phyloP scores from a whole-genome alignment of 2,888 invertebrate genomes.

The Nemapogon koenigi region DNA sequence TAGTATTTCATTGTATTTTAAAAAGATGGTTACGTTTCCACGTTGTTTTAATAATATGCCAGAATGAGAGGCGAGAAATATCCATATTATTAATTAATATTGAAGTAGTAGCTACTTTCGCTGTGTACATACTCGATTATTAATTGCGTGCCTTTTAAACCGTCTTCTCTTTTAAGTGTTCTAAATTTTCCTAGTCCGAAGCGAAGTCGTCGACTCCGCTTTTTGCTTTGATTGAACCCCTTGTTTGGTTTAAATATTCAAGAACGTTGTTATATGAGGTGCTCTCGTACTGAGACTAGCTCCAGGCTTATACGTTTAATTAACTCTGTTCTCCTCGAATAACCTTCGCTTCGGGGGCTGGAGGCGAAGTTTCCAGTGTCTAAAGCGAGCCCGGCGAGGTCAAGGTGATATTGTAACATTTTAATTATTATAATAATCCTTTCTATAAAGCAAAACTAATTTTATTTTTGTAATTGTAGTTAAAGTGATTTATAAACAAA shows the following conservation, averaged over 20 bases:
- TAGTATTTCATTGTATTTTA: conserved; percentile 50
- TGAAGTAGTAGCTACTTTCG: conserved; percentile 8
- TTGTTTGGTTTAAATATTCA: conserved; percentile 7
- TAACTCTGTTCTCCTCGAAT: conserved; percentile 10
- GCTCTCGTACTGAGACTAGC: conserved; percentile 2
- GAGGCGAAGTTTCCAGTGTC: conserved; percentile 9
- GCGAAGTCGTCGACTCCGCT: conserved; percentile 3
- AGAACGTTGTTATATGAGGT: neutral
- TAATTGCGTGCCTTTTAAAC: conserved; percentile 4
- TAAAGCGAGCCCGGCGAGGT: too few species aligned
- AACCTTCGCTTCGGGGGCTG: conserved; percentile 7
- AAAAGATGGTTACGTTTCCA: conserved; percentile 8
- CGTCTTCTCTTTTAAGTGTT: conserved; percentile 6
- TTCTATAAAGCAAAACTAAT: too few species aligned
- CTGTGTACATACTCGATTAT: conserved; percentile 5
- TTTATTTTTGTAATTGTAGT: too few species aligned
- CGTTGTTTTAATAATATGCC: conserved; percentile 5
- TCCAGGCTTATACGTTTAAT: conserved; percentile 11
- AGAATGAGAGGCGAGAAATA: conserved; percentile 8
- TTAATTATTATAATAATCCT: too few species aligned
- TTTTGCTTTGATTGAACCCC: neutral
- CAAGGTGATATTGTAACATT: too few species aligned
- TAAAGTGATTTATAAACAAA: too few species aligned
- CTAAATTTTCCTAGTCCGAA: conserved; percentile 2
- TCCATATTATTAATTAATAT: conserved; percentile 8